These are phyloP conservation scores for Cygnus olor DNA, from an alignment of 2,797 vertebrate genomes.

Conservation along the genomic window DNA sequence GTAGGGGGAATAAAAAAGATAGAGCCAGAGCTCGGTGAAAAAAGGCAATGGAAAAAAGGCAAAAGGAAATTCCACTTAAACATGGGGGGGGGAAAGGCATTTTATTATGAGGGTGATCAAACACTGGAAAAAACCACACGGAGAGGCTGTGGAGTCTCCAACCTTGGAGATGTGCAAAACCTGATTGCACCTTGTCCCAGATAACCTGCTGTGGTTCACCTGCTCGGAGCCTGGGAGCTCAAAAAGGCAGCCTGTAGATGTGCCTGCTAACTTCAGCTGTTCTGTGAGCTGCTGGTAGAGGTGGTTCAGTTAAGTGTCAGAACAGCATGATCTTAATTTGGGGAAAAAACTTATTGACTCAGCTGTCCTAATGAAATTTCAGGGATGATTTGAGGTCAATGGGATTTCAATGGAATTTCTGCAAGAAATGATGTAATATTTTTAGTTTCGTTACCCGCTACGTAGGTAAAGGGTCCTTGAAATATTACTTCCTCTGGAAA, in stretches of 20 bases:
- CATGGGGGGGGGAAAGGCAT: not conserved
- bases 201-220: not conserved
- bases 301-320: not conserved
- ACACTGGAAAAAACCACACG: not conserved
- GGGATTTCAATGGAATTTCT: not conserved
- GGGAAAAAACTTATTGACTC: not conserved
- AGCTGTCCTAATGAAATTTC: not conserved
- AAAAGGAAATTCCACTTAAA: not conserved
- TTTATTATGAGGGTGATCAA: not conserved
- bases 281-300: not conserved
- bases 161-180: not conserved
- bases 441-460: not conserved
- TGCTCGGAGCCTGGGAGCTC: not conserved
- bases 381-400: not conserved
- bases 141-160: not conserved
- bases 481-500: not conserved
- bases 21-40: not conserved
- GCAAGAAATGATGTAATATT: not conserved
- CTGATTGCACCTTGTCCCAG: fast-evolving
- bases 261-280: not conserved
- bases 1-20: not conserved
- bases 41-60: not conserved
- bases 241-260: not conserved
- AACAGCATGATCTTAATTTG: not conserved
- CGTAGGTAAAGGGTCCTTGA: not conserved